Base-by-base conservation (phyloP, 1,140 invertebrate genomes). In the Drosophila subobscura region DNA sequence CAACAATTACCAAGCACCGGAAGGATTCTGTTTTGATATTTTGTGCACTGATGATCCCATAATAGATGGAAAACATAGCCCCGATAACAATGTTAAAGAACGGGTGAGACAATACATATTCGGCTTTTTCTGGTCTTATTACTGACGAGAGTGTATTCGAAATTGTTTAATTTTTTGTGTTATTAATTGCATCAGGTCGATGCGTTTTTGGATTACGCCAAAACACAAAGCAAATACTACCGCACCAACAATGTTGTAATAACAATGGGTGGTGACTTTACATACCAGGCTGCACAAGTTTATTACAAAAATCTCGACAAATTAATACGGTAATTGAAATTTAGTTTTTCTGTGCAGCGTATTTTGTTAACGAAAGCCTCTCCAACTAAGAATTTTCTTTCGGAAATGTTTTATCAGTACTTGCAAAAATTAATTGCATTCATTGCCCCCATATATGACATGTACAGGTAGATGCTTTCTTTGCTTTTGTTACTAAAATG, bases 251-350 rank as follows among this genome's bases (percentile, higher is more conserved):
- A 98, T 91, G 92, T 98, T 7, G 93, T 98, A 63, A 92, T 98
- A 51, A 98, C 97, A 1, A 99, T 99, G 97, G 98, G 98, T 0
- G 95, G 95, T 66, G 98, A 99, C 92, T 99, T 99, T 89, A 94
- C 95, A 45, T 99, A 97, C 92, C 95, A 97, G 89, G 94, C 96
- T 90, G 97, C 98, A 3, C 92, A 95, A 75, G 94, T 94, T 80
- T 98, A 96, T 95, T 99, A 94, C 90, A 95, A 93, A 76, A 98
- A 99, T 92, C 84, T 99, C 84, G 98, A 99, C 91, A 96, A 96
- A 91, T 93, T 98, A 3, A 98, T 98, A 83, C 93, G 95, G 96
- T 97, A 94, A 89, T 47, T 73, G 7, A 5, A 23, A 54, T 42
- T 54, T 49, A 16, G 8, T 49, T 25, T 57, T 42, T 77, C 22